phyloP scores from a whole-genome alignment of 2,888 invertebrate genomes.

The Amphipyra berbera region DNA sequence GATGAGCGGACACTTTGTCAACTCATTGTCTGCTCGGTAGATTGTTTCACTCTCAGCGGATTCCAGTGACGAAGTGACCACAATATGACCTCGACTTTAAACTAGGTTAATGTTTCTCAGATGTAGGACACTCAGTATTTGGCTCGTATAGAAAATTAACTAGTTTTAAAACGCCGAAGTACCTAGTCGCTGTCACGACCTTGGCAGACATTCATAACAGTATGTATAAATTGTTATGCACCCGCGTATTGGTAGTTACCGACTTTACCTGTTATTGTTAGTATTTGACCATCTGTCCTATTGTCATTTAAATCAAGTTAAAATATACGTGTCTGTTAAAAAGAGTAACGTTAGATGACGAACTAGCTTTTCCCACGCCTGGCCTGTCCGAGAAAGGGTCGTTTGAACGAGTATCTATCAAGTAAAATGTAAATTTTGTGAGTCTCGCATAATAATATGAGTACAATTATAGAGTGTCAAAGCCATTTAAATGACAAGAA shows the following conservation, averaged over 20 bases:
- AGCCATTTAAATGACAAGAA: slow-evolving; percentile 33
- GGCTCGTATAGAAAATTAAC: slow-evolving; percentile 71
- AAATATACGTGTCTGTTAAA: slow-evolving; percentile 38
- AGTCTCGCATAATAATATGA: slow-evolving; percentile 39
- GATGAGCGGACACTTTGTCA: slow-evolving; percentile 43
- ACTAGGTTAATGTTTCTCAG: slow-evolving; percentile 84
- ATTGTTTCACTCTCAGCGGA: slow-evolving; percentile 54
- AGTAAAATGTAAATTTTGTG: slow-evolving; percentile 54
- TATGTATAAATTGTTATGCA: slow-evolving; percentile 60
- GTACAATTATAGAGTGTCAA: slow-evolving; percentile 36
- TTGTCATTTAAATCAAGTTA: slow-evolving; percentile 56
- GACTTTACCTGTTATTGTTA: slow-evolving; percentile 56
- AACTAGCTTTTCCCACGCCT: slow-evolving; percentile 54
- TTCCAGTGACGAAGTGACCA: slow-evolving; percentile 73
- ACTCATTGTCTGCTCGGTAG: slow-evolving; percentile 40
- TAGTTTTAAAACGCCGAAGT: slow-evolving; percentile 61
- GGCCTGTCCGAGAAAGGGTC: slow-evolving; percentile 50
- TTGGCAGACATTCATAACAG: slow-evolving; percentile 74
- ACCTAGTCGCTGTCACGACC: slow-evolving; percentile 69
- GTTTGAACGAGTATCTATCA: slow-evolving; percentile 41
- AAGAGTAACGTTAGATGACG: slow-evolving; percentile 33
- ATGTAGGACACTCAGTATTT: slow-evolving; percentile 80
- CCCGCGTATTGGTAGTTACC: slow-evolving; percentile 60
- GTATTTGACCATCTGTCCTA: slow-evolving; percentile 56
- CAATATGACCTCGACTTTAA: slow-evolving; percentile 76